Evolutionary conservation across 2,888 invertebrate genomes (phyloP).

Genomic region (Villa cingulata): DNA sequence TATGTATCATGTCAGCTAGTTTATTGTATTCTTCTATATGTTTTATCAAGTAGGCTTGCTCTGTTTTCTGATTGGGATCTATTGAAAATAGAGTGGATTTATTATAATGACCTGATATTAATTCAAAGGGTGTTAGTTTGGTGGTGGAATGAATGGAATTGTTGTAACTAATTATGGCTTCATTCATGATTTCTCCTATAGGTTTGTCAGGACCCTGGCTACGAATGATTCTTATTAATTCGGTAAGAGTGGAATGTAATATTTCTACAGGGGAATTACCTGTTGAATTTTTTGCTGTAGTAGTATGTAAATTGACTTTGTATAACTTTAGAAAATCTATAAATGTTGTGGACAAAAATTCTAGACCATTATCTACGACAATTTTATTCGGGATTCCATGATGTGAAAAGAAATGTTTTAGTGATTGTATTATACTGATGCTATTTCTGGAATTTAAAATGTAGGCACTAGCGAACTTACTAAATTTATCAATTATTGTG

Average conservation of each 20-base stretch:
- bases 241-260: slow-evolving; percentile 11
- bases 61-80: no score
- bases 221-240: slow-evolving; percentile 10
- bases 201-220: slow-evolving; percentile 4
- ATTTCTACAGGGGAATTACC: slow-evolving; percentile 11
- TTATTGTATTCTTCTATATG: slow-evolving; percentile 2
- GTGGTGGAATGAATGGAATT: slow-evolving; percentile 9
- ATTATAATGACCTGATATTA: slow-evolving; percentile 7
- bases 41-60: slow-evolving; percentile 5
- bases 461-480: slow-evolving; percentile 10
- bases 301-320: no score
- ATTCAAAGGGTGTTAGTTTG: slow-evolving; percentile 10
- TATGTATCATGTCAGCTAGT: not conserved
- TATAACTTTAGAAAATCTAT: slow-evolving; percentile 6
- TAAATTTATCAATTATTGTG: no score
- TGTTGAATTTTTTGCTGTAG: no score
- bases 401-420: slow-evolving; percentile 6
- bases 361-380: slow-evolving; percentile 8
- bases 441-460: slow-evolving; percentile 8
- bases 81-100: no score
- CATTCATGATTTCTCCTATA: slow-evolving; percentile 8
- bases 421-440: slow-evolving; percentile 8
- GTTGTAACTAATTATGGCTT: slow-evolving; percentile 6
- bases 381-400: no score
- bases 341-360: slow-evolving; percentile 7